Evolutionary conservation across 2,888 invertebrate genomes (phyloP).

Genomic region (Dasypolia templi): DNA sequence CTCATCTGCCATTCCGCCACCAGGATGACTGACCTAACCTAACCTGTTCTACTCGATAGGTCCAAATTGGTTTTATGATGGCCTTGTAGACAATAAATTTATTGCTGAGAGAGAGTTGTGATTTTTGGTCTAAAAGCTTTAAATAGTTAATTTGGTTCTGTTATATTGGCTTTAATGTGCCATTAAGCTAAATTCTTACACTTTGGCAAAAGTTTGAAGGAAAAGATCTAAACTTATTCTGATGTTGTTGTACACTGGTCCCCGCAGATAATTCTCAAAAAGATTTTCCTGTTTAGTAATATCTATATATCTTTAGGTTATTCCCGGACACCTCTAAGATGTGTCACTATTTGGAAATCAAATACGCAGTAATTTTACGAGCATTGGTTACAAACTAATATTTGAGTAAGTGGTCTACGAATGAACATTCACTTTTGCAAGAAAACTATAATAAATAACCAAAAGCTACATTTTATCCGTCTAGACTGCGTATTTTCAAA

Average conservation of each 20-base stretch:
- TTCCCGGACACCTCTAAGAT: background rate
- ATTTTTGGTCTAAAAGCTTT: no score
- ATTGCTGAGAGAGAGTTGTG: no score
- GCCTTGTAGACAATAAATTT: no score
- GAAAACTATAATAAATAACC: background rate
- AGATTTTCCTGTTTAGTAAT: constrained; percentile 28
- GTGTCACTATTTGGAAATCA: background rate
- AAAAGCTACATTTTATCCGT: constrained; percentile 6
- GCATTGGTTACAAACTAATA: background rate
- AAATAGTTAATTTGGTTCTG: no score
- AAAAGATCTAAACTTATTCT: constrained; percentile 2
- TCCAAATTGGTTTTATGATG: no score
- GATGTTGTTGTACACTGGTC: background rate
- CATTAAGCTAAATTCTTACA: background rate
- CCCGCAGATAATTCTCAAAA: background rate
- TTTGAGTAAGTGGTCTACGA: background rate
- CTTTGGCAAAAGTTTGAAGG: background rate
- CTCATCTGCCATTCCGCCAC: no score
- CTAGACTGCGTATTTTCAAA: background rate
- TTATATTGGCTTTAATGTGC: no score
- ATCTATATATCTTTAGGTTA: constrained; percentile 24
- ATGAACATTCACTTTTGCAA: background rate
- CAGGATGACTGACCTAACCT: no score
- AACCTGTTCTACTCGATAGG: no score
- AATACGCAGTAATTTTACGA: background rate